Base-by-base conservation (phyloP, 2,797 vertebrate species). In the Girardinus metallicus region DNA sequence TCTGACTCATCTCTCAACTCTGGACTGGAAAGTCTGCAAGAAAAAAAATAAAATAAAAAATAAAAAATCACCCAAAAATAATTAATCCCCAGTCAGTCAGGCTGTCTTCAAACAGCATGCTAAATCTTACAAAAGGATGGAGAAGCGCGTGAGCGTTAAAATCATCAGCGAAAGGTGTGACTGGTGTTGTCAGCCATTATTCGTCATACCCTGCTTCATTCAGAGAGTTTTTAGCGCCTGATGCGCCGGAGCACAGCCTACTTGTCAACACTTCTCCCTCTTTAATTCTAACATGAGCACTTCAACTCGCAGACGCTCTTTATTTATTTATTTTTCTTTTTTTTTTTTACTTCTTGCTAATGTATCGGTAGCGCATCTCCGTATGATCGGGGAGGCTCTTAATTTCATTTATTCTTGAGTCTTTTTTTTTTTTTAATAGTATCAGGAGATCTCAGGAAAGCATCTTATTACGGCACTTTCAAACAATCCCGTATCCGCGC, bases 81-180 rank as follows among this genome's bases (percentile, higher is more conserved):
- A 96, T 96, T 94, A 96, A 96, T 96, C 94, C 95, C 95, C 89
- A 93, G 94, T 95, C 95, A 93, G 93, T 95, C 94, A 92, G 88
- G 86, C 91, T 90, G 92, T 93, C 93, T 94, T 93, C 93, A 94
- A 89, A 91, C 89, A 89, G 93, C 88, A 93, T 92, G 89, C 89
- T 94, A 93, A 93, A 94, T 94, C 95, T 95, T 90, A 94, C 93
- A 94, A 94, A 90, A 89, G 87, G 86, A 91, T 93, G 88, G 88
- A 92, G 91, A 88, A 85, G 93, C 85, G 72, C 81, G 74, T 87
- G 91, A 95, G 93, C 90, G 86, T 93, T 94, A 94, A 93, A 93
- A 94, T 87, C 93, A 95, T 94, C 92, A 91, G 90, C 90, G 91
- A 91, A 94, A 95, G 94, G 94, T 96, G 95, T 95, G 95, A 96